Conservation (phyloP, 1,140 invertebrate genomes). For the Battus philenor region DNA sequence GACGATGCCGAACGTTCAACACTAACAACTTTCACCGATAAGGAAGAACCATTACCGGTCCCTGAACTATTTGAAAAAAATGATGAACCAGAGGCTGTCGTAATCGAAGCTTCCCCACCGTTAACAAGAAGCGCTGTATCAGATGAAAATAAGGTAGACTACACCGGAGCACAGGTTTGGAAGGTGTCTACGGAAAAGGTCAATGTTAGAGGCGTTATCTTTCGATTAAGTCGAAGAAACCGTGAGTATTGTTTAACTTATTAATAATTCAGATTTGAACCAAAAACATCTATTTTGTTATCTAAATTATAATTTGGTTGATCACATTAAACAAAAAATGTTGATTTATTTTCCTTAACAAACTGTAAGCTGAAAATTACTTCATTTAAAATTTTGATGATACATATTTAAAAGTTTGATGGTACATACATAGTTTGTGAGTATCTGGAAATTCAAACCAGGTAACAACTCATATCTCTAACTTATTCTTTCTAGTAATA, state of each 20-base stretch:
- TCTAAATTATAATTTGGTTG: too few species aligned
- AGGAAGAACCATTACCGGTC: conserved; percentile 18
- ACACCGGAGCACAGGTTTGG: conserved; percentile 77
- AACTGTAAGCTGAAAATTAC: too few species aligned
- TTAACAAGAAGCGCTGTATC: conserved; percentile 17
- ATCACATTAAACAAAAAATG: too few species aligned
- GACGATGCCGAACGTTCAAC: conserved; percentile 8
- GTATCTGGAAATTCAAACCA: too few species aligned
- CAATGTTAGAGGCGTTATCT: conserved; percentile 42
- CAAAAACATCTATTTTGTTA: too few species aligned
- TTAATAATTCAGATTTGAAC: background rate
- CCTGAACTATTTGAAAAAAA: conserved; percentile 18
- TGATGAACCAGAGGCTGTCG: conserved; percentile 25
- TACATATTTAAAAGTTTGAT: too few species aligned
- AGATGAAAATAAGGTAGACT: conserved; percentile 58
- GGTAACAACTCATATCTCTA: conserved; percentile 1
- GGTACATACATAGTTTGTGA: too few species aligned
- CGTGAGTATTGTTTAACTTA: conserved; percentile 35
- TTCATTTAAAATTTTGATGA: too few species aligned
- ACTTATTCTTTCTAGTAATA: conserved; percentile 73
- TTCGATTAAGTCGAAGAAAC: conserved; percentile 47
- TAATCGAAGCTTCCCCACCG: conserved; percentile 9
- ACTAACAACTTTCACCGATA: conserved; percentile 18
- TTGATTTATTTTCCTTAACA: too few species aligned
- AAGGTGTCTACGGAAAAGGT: conserved; percentile 68